Evolutionary conservation across 2,888 invertebrate species (phyloP).

Genomic region (Sinopyrophorus schimmeli): DNA sequence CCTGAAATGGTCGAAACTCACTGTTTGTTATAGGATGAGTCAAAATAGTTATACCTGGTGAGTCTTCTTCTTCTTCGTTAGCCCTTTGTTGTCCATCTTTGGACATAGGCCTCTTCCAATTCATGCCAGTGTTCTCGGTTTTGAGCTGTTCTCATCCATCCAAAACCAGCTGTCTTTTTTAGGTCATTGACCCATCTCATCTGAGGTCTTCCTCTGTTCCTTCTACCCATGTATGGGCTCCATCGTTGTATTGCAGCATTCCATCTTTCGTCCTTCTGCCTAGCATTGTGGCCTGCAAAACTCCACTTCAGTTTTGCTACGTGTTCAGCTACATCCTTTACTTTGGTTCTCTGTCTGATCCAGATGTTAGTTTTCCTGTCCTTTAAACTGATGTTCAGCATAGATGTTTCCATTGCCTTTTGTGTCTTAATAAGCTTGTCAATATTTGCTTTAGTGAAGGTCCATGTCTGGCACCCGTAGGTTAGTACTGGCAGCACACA

Average conservation of each 20-base stretch:
- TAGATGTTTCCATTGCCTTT: background rate
- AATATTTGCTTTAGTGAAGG: background rate
- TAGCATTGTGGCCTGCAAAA: conserved; percentile 5
- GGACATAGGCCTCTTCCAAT: conserved; percentile 6
- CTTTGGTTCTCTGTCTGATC: background rate
- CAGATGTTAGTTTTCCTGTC: background rate
- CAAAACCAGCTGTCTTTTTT: background rate
- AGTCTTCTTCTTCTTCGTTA: conserved; percentile 8
- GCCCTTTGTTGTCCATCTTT: conserved; percentile 1
- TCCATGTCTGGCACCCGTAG: conserved; percentile 1
- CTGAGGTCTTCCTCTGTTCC: conserved; percentile 2
- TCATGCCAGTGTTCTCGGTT: conserved; percentile 3
- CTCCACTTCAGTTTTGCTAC: conserved; percentile 9
- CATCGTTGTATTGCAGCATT: conserved; percentile 1
- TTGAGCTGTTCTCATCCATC: conserved; percentile 1
- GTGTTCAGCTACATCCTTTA: background rate
- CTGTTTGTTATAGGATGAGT: too few species aligned
- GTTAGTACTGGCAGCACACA: background rate
- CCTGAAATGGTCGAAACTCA: too few species aligned
- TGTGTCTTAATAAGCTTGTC: background rate
- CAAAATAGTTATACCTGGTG: too few species aligned
- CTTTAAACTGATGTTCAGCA: background rate
- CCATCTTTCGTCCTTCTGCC: conserved; percentile 5
- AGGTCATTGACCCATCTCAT: conserved; percentile 6
- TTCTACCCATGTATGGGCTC: background rate